Conservation (phyloP, 1,140 invertebrate genomes). For the Zaprionus kolodkinae region DNA sequence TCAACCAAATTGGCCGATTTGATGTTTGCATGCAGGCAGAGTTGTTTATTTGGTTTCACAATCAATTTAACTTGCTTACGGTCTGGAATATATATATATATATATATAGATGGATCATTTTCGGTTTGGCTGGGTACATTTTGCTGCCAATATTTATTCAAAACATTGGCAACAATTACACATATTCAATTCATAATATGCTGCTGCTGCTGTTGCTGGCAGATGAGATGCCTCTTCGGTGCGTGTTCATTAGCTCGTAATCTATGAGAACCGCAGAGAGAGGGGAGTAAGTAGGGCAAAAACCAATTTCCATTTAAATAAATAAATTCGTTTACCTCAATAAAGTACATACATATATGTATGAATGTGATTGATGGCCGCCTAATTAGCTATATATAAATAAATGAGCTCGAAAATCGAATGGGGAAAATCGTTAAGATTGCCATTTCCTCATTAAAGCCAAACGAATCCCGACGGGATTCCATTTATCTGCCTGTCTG, state of each 20-base stretch:
- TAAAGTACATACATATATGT: too few relatives aligned
- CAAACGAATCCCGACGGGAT: background rate
- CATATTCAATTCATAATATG: slow-evolving; percentile 10
- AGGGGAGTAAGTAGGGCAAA: background rate
- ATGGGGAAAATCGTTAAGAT: slow-evolving; percentile 14
- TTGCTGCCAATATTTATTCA: slow-evolving; percentile 8
- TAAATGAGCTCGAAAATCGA: slow-evolving; percentile 5
- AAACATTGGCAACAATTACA: slow-evolving; percentile 19
- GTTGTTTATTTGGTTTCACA: slow-evolving; percentile 3
- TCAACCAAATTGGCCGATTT: background rate
- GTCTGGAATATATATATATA: background rate
- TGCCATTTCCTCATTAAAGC: background rate
- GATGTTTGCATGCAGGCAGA: background rate
- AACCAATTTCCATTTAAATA: slow-evolving; percentile 34
- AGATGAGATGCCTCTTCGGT: background rate
- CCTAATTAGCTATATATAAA: slow-evolving; percentile 26
- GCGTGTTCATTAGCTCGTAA: slow-evolving; percentile 16
- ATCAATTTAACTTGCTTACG: slow-evolving; percentile 2
- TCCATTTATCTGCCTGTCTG: background rate
- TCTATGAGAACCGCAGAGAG: background rate
- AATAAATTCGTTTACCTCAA: background rate
- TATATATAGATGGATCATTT: background rate
- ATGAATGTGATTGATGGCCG: slow-evolving; percentile 33
- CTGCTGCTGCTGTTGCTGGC: background rate
- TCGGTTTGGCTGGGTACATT: slow-evolving; percentile 29